Evolutionary conservation across 2,113 vertebrate genomes (phyloP), one percentile per base, ranked within the genome.

Genomic region (Abramis brama): DNA sequence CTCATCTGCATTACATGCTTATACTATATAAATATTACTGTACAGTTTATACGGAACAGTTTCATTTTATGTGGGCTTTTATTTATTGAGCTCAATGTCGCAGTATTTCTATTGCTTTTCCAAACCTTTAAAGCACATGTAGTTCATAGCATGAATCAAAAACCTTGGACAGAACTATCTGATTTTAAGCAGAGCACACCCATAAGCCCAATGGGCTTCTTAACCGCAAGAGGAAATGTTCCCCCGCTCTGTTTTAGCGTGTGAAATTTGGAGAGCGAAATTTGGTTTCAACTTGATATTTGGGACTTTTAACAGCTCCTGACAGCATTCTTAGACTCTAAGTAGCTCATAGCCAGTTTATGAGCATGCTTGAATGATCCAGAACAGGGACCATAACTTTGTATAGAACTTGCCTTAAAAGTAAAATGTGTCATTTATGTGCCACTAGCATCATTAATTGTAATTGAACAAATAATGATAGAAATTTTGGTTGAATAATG

Each of bases 131-230:
- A 83, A 73, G 47, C 19, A 25, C 52, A 83, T 36, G 10, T 12
- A 57, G 81, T 73, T 68, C 25, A 30, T 82, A 5, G 64, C 64
- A 82, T 82, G 19, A 68, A 52, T 36, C 45, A 73, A 43, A 83
- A 59, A 43, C 2, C 10, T 52, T 80, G 47, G 21, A 73, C 23
- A 39, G 27, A 71, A 19, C 50, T 19, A 43, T 81, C 9, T 73
- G 81, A 73, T 83, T 83, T 82, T 71, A 36, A 83, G 50, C 50
- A 70, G 27, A 71, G 12, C 81, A 70, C 25, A 39, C 21, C 81
- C 66, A 55, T 36, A 71, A 68, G 45, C 64, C 27, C 50, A 73
- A 27, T 12, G 30, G 52, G 47, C 50, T 83, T 83, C 81, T 33
- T 57, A 73, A 83, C 66, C 81, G 2, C 47, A 43, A 50, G 23